Conservation (phyloP, 2,888 invertebrate species). For the Caenorhabditis sulstoni region DNA sequence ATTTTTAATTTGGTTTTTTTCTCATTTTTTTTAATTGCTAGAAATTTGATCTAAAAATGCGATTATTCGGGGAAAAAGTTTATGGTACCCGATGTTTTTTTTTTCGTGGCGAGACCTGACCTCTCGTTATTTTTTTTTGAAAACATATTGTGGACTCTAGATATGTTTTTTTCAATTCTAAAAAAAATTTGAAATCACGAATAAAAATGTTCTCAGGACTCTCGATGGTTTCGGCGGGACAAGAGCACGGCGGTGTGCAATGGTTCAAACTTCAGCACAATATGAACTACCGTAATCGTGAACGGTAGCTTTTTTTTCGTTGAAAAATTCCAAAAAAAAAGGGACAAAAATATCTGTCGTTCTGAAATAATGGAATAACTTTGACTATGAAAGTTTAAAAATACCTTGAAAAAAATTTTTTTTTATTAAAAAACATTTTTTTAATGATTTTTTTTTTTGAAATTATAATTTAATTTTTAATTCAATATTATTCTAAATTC, state of each 20-base stretch:
- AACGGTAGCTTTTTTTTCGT: slow-evolving; percentile 31
- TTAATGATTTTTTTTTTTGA: background rate
- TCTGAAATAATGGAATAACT: background rate
- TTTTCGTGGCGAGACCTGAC: no score
- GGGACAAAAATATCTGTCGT: no score
- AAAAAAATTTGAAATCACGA: no score
- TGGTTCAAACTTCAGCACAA: slow-evolving; percentile 65
- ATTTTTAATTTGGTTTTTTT: no score
- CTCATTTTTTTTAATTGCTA: no score
- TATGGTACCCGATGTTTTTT: no score
- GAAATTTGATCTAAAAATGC: no score
- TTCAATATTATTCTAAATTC: background rate
- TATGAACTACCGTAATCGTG: slow-evolving; percentile 46
- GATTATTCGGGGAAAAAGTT: no score
- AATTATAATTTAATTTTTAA: background rate
- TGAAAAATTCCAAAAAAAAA: no score
- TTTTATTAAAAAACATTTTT: background rate
- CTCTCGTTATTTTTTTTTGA: no score
- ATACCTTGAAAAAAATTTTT: background rate
- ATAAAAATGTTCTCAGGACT: slow-evolving; percentile 49
- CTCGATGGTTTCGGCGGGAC: slow-evolving; percentile 58
- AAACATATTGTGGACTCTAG: no score
- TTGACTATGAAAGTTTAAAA: no score
- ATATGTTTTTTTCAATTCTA: background rate
- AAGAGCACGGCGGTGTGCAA: slow-evolving; percentile 28